Conservation (phyloP, 2,113 vertebrate genomes). For the Mesoclemmys tuberculata region DNA sequence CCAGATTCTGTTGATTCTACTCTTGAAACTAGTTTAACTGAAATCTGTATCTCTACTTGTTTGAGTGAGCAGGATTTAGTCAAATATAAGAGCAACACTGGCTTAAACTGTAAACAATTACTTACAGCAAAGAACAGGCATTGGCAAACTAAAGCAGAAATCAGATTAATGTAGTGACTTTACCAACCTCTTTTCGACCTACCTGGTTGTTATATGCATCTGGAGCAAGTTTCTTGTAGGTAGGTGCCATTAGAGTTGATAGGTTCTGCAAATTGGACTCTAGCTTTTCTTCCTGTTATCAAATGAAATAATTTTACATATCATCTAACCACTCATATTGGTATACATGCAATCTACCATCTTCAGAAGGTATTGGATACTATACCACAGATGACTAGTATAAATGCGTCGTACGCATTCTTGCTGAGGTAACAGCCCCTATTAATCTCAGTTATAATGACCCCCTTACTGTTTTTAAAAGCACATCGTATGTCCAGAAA, state of each 20-base stretch:
- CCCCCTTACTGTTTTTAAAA: neutral
- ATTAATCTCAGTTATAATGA: neutral
- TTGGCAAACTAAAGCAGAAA: slow-evolving; percentile 2
- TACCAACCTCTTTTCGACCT: neutral
- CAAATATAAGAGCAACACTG: neutral
- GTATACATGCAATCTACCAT: neutral
- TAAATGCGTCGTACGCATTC: neutral
- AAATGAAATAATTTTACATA: slow-evolving; percentile 18
- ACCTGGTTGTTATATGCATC: slow-evolving; percentile 98
- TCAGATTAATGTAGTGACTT: neutral
- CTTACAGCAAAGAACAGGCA: neutral
- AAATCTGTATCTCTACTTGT: neutral
- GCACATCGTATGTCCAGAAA: neutral
- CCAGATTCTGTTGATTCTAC: neutral
- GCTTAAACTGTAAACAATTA: neutral
- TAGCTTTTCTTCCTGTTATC: slow-evolving; percentile 90
- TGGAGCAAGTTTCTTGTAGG: slow-evolving; percentile 94
- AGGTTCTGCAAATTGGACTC: slow-evolving; percentile 91
- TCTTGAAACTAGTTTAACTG: neutral
- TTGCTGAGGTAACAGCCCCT: neutral
- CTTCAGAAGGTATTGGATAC: neutral
- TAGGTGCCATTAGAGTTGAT: slow-evolving; percentile 91
- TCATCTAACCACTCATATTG: neutral
- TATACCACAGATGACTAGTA: neutral
- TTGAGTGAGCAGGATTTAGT: neutral